These are phyloP conservation scores for Campaea margaritaria DNA, from an alignment of 2,888 invertebrate genomes.

Conservation along the genomic window DNA sequence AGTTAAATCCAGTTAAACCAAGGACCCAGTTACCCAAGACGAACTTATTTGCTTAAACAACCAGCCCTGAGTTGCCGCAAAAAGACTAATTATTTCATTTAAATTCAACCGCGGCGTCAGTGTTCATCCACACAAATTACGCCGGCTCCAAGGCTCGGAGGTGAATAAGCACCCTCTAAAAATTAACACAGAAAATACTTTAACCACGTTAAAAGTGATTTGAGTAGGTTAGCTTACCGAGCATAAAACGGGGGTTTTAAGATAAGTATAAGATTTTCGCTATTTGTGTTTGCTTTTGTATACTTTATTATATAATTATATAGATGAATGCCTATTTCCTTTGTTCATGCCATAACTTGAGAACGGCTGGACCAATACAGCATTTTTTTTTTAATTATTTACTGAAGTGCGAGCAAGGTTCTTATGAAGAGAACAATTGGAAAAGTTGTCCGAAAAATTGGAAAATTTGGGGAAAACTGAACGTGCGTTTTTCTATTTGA, in stretches of 20 bases:
- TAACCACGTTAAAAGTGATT: not conserved
- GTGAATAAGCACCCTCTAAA: slow-evolving; percentile 7
- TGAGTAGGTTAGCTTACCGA: not conserved
- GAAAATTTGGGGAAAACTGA: too few relatives aligned
- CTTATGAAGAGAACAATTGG: too few relatives aligned
- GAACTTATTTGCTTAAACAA: slow-evolving; percentile 1
- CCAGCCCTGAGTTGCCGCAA: slow-evolving; percentile 1
- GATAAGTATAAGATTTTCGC: too few relatives aligned
- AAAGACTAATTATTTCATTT: not conserved
- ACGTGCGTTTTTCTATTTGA: too few relatives aligned
- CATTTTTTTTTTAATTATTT: too few relatives aligned
- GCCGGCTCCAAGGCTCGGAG: not conserved
- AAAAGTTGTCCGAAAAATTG: too few relatives aligned
- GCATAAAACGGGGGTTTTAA: not conserved
- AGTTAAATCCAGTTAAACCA: not conserved
- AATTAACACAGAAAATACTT: slow-evolving; percentile 8
- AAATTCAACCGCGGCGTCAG: slow-evolving; percentile 3
- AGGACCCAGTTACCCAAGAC: not conserved
- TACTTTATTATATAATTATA: too few relatives aligned
- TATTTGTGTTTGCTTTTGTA: too few relatives aligned
- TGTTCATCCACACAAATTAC: slow-evolving; percentile 10
- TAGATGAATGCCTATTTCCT: too few relatives aligned
- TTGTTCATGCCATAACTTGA: too few relatives aligned
- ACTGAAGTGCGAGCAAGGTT: too few relatives aligned
- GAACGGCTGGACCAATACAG: too few relatives aligned